Percentiles rank a stretch among this genome's conserved stretches.
Evolutionary conservation across 2,797 vertebrate species (phyloP).

Genomic region (Etheostoma nigrum): DNA sequence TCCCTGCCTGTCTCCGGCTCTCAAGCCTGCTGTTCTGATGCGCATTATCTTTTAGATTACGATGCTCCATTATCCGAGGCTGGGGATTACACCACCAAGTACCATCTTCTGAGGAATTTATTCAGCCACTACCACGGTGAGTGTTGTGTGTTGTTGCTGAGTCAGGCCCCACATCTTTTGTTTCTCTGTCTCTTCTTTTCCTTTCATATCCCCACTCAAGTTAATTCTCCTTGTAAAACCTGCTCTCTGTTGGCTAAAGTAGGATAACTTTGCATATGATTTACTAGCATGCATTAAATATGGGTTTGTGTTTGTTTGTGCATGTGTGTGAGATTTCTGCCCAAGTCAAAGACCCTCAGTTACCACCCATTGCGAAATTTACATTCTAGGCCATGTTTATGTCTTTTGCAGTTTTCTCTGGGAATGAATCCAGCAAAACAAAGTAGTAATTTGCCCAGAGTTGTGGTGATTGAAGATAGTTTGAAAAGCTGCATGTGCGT

Average conservation of each 20-base stretch:
- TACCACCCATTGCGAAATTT: slow-evolving; percentile 41
- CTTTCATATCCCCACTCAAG: slow-evolving; percentile 57
- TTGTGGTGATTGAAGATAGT: slow-evolving; percentile 53
- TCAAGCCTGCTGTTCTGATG: slow-evolving; percentile 77
- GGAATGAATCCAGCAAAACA: slow-evolving; percentile 51
- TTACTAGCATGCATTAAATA: slow-evolving; percentile 57
- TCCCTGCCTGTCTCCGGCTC: slow-evolving; percentile 59
- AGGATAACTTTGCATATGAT: slow-evolving; percentile 67
- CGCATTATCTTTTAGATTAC: slow-evolving; percentile 90
- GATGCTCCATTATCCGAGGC: slow-evolving; percentile 94
- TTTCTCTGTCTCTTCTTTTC: slow-evolving; percentile 37
- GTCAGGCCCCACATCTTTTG: slow-evolving; percentile 41
- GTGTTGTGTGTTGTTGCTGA: slow-evolving; percentile 63
- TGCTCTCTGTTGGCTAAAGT: slow-evolving; percentile 58
- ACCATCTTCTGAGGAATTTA: slow-evolving; percentile 88
- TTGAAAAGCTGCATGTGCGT: slow-evolving; percentile 56
- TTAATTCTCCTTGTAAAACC: slow-evolving; percentile 68
- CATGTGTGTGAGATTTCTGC: slow-evolving; percentile 32
- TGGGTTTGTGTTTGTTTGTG: slow-evolving; percentile 30
- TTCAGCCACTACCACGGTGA: slow-evolving; percentile 89
- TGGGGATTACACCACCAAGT: slow-evolving; percentile 94
- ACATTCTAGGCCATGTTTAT: slow-evolving; percentile 30
- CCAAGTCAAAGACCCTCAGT: slow-evolving; percentile 36
- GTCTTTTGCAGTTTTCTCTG: slow-evolving; percentile 24
- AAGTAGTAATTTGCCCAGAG: slow-evolving; percentile 46